phyloP scores from a whole-genome alignment of 2,113 vertebrate genomes.

The human region GRCh38 chr7:37214001-37214500 shows the following conservation, averaged over 20 bases:
- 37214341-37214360: not conserved
- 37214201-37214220: not conserved
- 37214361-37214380: not conserved
- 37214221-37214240: not conserved
- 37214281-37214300: not conserved
- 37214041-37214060: not conserved
- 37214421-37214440: not conserved
- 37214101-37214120: not conserved
- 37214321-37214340: not conserved
- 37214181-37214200: not conserved
- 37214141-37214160: not conserved
- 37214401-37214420: not conserved
- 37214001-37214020: fast-evolving
- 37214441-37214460: not conserved
- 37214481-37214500: not conserved
- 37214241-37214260: not conserved
- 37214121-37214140: not conserved
- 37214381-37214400: not conserved
- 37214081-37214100: not conserved
- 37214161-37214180: not conserved
- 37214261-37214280: not conserved
- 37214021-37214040: not conserved
- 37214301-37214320: fast-evolving
- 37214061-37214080: not conserved
- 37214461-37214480: not conserved